A percentile compares a stretch with the other conserved stretches of the same genome.
These are phyloP conservation scores for Ailuropoda melanoleuca DNA, from an alignment of 2,113 vertebrate species.

Conservation along the genomic window DNA sequence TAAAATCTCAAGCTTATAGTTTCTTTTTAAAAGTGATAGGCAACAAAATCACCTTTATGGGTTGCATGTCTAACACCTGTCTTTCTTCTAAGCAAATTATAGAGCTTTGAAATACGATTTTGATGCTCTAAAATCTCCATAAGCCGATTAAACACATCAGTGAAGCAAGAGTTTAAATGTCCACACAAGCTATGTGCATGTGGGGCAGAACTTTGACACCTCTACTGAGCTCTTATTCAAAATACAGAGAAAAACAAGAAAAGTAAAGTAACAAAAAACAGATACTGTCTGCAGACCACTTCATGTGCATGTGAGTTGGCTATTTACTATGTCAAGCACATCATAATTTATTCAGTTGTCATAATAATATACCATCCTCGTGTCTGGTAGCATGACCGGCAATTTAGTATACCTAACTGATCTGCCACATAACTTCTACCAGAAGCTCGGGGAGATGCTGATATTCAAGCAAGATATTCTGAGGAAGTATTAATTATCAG, in stretches of 20 bases:
- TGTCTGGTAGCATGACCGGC: background rate
- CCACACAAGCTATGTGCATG: rapidly evolving
- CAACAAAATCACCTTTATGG: background rate
- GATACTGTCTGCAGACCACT: background rate
- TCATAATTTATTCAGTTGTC: background rate
- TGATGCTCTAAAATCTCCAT: background rate
- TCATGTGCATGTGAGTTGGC: background rate
- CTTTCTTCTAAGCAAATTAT: background rate
- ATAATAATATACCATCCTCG: background rate
- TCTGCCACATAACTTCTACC: background rate
- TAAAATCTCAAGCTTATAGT: background rate
- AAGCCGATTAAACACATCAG: background rate
- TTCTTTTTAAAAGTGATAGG: background rate
- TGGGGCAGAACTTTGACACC: background rate
- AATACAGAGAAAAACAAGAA: background rate
- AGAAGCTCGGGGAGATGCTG: background rate
- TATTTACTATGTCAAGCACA: background rate
- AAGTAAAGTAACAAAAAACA: background rate
- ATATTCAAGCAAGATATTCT: background rate
- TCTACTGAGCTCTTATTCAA: background rate
- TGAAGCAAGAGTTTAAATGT: background rate
- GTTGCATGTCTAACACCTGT: background rate
- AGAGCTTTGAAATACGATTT: conserved; percentile 16
- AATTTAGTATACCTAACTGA: background rate
- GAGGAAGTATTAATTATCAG: background rate